Percentiles rank a stretch among this genome's conserved stretches.
These are phyloP conservation scores for Phortica okadai DNA, from an alignment of 2,888 invertebrate genomes.

Conservation along the genomic window DNA sequence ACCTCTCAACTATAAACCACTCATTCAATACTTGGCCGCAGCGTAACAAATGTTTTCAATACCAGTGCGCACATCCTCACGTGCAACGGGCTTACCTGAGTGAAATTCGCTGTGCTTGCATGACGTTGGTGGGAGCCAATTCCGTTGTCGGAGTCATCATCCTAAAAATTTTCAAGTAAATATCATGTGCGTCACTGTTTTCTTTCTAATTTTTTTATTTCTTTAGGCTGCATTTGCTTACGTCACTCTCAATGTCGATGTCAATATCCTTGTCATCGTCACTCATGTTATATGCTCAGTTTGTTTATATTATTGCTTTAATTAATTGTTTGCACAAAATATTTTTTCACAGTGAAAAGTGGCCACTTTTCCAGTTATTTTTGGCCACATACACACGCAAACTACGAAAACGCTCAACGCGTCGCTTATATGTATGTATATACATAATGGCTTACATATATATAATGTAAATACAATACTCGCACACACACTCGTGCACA, in stretches of 20 bases:
- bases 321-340: no score
- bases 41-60: neutral
- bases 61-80: neutral
- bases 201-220: conserved; percentile 10
- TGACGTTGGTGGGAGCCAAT: conserved; percentile 79
- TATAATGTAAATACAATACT: no score
- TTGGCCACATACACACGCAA: no score
- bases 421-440: no score
- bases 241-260: conserved; percentile 97
- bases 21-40: neutral
- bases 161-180: conserved; percentile 77
- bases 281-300: conserved; percentile 81
- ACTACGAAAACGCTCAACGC: no score
- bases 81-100: conserved; percentile 80
- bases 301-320: no score
- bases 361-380: no score
- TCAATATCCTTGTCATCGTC: conserved; percentile 97
- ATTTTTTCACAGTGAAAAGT: no score
- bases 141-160: conserved; percentile 86
- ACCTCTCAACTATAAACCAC: neutral
- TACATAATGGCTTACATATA: no score
- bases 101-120: conserved; percentile 84
- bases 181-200: conserved; percentile 6
- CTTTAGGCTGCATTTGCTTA: conserved; percentile 78
- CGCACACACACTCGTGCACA: no score